phyloP scores from a whole-genome alignment of 1,140 invertebrate genomes.

The Oncopodura yosiiana region DNA sequence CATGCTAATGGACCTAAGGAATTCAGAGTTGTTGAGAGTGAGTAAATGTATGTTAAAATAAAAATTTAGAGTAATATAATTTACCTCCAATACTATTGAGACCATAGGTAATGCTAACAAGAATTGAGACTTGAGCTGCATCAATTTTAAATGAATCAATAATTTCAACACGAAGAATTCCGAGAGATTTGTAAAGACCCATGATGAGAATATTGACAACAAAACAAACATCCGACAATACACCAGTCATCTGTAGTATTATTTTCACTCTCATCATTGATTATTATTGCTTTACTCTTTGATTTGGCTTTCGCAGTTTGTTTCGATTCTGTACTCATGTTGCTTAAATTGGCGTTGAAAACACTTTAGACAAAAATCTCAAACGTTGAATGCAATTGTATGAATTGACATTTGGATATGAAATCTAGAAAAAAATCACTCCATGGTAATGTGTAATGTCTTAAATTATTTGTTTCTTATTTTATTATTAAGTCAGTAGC shows the following conservation, averaged over 20 bases:
- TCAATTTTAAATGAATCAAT: not conserved
- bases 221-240: constrained; percentile 1
- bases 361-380: no score
- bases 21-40: no score
- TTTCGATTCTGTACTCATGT: no score
- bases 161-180: not conserved
- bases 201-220: not conserved
- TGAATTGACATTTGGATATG: no score
- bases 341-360: no score
- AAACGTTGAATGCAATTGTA: no score
- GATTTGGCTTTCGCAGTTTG: not conserved
- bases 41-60: no score
- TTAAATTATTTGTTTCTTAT: no score
- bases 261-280: no score
- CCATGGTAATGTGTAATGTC: no score
- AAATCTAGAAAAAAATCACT: no score
- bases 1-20: constrained; percentile 10
- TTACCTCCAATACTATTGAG: constrained; percentile 6
- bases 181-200: constrained; percentile 3
- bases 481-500: no score
- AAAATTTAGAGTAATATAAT: not conserved
- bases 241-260: not conserved
- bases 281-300: not conserved
- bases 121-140: not conserved
- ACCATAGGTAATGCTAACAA: not conserved